Evolutionary conservation across 2,113 vertebrate species (phyloP).

Genomic region (Cynoglossus semilaevis): DNA sequence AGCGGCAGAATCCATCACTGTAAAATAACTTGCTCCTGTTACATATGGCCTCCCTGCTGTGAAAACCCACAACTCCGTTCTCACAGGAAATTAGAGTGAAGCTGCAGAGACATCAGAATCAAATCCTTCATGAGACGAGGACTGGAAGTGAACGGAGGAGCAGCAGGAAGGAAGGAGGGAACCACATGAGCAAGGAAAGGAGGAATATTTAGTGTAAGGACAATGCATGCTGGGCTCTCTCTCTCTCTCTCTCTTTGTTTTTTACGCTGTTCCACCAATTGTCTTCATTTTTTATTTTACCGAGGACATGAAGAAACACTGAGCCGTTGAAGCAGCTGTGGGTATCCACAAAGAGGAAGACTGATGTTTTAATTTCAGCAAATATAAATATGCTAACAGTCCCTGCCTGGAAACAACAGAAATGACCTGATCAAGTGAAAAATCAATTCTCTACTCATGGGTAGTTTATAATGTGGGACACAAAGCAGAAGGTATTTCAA

Average conservation of each 20-base stretch:
- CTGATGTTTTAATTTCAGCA: too few species aligned
- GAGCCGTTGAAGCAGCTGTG: too few species aligned
- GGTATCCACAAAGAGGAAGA: too few species aligned
- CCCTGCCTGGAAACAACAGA: too few species aligned
- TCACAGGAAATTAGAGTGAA: background rate
- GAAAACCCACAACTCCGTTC: background rate
- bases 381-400: too few species aligned
- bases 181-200: background rate
- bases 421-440: too few species aligned
- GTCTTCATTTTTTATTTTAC: conserved; percentile 47
- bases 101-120: background rate
- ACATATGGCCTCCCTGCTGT: conserved; percentile 36
- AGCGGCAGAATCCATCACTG: conserved; percentile 47
- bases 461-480: too few species aligned
- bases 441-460: too few species aligned
- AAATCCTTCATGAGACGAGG: background rate
- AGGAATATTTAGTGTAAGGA: conserved; percentile 7
- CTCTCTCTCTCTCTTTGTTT: conserved; percentile 36
- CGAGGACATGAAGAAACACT: too few species aligned
- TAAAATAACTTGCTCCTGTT: conserved; percentile 35
- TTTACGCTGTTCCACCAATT: conserved; percentile 38
- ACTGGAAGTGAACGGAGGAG: background rate
- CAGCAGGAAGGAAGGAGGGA: background rate
- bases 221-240: conserved; percentile 20
- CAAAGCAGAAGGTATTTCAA: too few species aligned